Base-by-base conservation (phyloP, 1,140 invertebrate species). In the Chironomus striatipennis region DNA sequence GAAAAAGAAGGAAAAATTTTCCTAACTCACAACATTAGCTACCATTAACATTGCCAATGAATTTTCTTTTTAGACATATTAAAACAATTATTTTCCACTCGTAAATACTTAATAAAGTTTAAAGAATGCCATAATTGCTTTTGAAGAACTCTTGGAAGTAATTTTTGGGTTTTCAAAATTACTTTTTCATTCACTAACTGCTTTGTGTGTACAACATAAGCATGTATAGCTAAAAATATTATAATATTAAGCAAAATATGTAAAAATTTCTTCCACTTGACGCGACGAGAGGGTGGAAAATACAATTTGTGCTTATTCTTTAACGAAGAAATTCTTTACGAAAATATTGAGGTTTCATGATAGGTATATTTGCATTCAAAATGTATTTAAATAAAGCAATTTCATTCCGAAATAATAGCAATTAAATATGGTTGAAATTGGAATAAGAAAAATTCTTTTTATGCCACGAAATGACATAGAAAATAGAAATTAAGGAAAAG, bases 51-150 rank as follows among this genome's bases (percentile, higher is more conserved):
- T 57, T 57, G n/a, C 9, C 47, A 12, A 12, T 57, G 9, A n/a
- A 18, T 70, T 21, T 18, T 18, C 65, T 70, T n/a, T 57, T 9
- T 70, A 20, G 17, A 20, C 65, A 70, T 70, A 21, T 18, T 20
- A 70, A 70, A 70, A 70, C 65, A 70, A 70, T 57, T 57, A 70
- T 70, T 70, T 70, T 70, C 18, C 65, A 18, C 65, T 70, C 8
- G n/a, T 70, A 70, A 70, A 70, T 70, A 70, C 65, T 70, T 70
- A 70, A 70, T 70, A 70, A 70, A 70, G 65, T 70, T 70, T 70
- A 70, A 70, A 70, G 65, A 70, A 70, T 70, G n/a, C 20, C 7
- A 70, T 70, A 70, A 70, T 70, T 70, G 65, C 65, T 70, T 70
- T 70, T 70, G 18, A 70, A 21, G 20, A 10, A 9, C 20, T 70